Conservation (phyloP, 2,797 vertebrate species). For the Picus viridis region DNA sequence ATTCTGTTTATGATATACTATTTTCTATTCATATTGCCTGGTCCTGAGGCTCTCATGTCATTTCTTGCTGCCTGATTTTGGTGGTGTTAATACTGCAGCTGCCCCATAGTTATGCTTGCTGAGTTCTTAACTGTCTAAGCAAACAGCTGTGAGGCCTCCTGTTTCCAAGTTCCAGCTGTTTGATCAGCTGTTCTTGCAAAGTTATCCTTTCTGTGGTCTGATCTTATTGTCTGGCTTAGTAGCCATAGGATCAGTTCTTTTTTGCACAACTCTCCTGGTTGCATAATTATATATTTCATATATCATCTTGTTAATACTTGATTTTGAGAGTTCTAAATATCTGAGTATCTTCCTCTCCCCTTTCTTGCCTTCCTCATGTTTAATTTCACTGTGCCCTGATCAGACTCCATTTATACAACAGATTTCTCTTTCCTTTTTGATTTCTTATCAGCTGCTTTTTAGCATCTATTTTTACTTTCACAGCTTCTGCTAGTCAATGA, state of each 20-base stretch:
- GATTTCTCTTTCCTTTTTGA: constrained; percentile 26
- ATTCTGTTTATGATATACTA: neutral
- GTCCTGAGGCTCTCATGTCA: neutral
- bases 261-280: neutral
- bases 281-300: constrained; percentile 29
- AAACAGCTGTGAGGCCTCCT: constrained; percentile 26
- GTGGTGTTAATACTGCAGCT: neutral
- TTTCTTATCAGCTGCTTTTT: constrained; percentile 59
- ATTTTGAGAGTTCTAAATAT: neutral
- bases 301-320: neutral
- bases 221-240: neutral
- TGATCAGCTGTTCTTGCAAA: constrained; percentile 28
- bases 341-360: neutral
- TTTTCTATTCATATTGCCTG: neutral
- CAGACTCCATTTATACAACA: neutral
- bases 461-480: constrained; percentile 58
- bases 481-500: constrained; percentile 42
- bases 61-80: neutral
- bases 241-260: neutral
- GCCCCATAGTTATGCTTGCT: constrained; percentile 7
- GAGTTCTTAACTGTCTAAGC: neutral
- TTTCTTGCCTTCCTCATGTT: neutral
- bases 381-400: constrained; percentile 12
- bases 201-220: neutral
- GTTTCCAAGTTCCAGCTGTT: constrained; percentile 34